Evolutionary conservation across 2,888 invertebrate genomes (phyloP).

Genomic region (Rhingia rostrata): DNA sequence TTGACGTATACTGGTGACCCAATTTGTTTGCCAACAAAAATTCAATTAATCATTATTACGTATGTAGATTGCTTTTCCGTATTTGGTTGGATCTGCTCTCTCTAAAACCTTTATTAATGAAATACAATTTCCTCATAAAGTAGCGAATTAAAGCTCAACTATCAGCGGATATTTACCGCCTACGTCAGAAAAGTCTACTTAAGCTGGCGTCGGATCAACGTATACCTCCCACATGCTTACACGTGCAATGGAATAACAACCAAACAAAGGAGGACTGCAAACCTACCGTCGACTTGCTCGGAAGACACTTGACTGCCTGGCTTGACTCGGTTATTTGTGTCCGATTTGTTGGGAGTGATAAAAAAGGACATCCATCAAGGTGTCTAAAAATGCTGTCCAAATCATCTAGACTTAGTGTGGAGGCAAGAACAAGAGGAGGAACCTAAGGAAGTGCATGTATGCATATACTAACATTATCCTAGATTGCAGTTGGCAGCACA

Average conservation of each 20-base stretch:
- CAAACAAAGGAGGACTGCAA: slow-evolving; percentile 6
- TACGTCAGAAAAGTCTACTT: too few species aligned
- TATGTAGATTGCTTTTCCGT: neutral
- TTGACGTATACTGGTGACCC: slow-evolving; percentile 40
- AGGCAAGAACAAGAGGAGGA: slow-evolving; percentile 55
- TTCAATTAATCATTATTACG: slow-evolving; percentile 56
- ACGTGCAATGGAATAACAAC: slow-evolving; percentile 12
- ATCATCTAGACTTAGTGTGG: slow-evolving; percentile 56
- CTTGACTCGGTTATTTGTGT: slow-evolving; percentile 70
- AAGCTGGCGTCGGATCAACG: slow-evolving; percentile 18
- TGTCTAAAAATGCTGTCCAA: slow-evolving; percentile 73
- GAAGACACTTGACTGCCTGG: slow-evolving; percentile 71
- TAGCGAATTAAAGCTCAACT: too few species aligned
- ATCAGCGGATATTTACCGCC: too few species aligned
- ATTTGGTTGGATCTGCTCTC: neutral
- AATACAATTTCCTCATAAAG: too few species aligned
- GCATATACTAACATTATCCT: slow-evolving; percentile 52
- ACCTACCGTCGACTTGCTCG: slow-evolving; percentile 33
- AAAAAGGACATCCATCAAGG: slow-evolving; percentile 72
- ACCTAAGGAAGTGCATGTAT: slow-evolving; percentile 66
- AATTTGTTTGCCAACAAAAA: slow-evolving; percentile 40
- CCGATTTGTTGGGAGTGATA: slow-evolving; percentile 72
- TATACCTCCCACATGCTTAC: neutral
- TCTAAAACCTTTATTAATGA: too few species aligned
- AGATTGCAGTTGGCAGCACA: slow-evolving; percentile 68